A percentile compares a stretch with the other conserved stretches of the same genome.
These are phyloP conservation scores for Otis tarda DNA, from an alignment of 2,113 vertebrate species.

Conservation along the genomic window DNA sequence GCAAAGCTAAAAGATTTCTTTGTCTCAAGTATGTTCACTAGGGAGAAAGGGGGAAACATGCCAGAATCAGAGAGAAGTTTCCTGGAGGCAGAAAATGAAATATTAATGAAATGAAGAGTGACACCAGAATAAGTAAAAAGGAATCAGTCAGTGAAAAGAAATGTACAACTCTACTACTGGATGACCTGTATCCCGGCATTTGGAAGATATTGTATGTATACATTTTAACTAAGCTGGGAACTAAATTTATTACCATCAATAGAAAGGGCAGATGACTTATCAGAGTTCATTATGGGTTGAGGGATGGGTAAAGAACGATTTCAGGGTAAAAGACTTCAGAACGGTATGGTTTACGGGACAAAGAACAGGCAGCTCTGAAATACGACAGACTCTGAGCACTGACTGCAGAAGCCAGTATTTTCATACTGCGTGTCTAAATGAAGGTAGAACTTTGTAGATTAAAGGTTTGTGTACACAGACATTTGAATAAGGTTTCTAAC, in stretches of 20 bases:
- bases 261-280: neutral
- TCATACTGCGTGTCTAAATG: neutral
- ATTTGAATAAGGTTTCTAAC: neutral
- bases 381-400: neutral
- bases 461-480: neutral
- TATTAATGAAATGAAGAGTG: slow-evolving; percentile 70
- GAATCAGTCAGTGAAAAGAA: slow-evolving; percentile 41
- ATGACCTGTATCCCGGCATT: neutral
- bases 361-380: neutral
- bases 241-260: neutral
- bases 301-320: neutral
- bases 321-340: neutral
- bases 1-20: slow-evolving; percentile 70
- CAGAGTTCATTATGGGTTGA: neutral
- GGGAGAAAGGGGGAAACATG: slow-evolving; percentile 63
- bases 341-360: neutral
- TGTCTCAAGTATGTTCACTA: slow-evolving; percentile 64
- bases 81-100: slow-evolving; percentile 74
- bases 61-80: slow-evolving; percentile 69
- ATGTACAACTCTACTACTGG: neutral
- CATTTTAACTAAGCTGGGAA: neutral
- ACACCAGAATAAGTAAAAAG: slow-evolving; percentile 68
- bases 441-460: neutral
- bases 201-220: neutral
- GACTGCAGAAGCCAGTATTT: neutral